phyloP scores from a whole-genome alignment of 2,888 invertebrate species.

The Dolichomitus sp. region DNA sequence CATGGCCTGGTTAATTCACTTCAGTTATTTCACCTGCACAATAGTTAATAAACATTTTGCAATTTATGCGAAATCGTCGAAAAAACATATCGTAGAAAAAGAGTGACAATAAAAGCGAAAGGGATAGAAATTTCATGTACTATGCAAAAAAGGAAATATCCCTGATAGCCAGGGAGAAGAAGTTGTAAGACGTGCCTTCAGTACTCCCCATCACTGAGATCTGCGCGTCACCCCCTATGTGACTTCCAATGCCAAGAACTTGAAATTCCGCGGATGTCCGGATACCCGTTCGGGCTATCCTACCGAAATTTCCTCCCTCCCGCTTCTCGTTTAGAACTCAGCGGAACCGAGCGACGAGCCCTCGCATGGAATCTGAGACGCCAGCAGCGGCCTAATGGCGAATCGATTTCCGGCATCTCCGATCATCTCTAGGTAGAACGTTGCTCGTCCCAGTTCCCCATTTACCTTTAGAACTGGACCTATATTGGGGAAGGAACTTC shows the following conservation, averaged over 20 bases:
- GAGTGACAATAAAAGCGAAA: not conserved
- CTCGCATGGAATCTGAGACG: slow-evolving; percentile 47
- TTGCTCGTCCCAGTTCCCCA: slow-evolving; percentile 6
- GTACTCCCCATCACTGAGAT: not conserved
- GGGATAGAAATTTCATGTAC: slow-evolving; percentile 33
- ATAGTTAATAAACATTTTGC: not conserved
- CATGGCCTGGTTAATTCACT: too few relatives aligned
- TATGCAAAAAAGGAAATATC: slow-evolving; percentile 22
- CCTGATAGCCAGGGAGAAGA: slow-evolving; percentile 11
- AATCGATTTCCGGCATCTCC: slow-evolving; percentile 75
- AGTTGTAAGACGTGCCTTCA: slow-evolving; percentile 54
- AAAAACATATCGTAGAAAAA: not conserved
- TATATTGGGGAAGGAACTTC: not conserved
- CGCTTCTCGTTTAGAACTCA: not conserved
- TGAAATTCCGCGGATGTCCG: slow-evolving; percentile 61
- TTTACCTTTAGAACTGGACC: slow-evolving; percentile 40
- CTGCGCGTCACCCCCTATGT: slow-evolving; percentile 6
- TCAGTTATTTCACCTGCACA: not conserved
- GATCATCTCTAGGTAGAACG: slow-evolving; percentile 38
- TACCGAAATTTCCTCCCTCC: slow-evolving; percentile 47
- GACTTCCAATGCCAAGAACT: slow-evolving; percentile 65
- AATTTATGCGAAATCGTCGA: not conserved
- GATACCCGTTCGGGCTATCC: slow-evolving; percentile 56
- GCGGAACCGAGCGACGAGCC: slow-evolving; percentile 31
- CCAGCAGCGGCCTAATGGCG: slow-evolving; percentile 60